Percentiles rank a stretch among this genome's conserved stretches.
phyloP scores from a whole-genome alignment of 1,140 invertebrate species.

The Heterodera schachtii region DNA sequence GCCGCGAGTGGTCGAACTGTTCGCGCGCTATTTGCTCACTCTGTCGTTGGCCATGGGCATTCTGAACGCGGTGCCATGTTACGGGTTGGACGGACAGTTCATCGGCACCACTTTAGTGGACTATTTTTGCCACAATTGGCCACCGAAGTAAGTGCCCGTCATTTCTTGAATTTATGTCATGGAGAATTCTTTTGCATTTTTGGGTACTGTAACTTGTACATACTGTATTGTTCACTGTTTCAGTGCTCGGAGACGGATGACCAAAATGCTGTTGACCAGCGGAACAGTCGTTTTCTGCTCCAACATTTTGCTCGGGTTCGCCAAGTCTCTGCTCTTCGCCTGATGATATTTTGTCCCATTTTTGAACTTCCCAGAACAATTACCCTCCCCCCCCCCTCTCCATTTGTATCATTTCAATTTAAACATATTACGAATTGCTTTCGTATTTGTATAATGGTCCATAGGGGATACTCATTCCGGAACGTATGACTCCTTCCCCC shows the following conservation, averaged over 20 bases:
- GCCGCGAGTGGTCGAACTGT: slow-evolving; percentile 48
- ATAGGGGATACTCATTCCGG: too few species aligned
- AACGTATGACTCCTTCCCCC: too few species aligned
- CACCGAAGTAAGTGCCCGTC: slow-evolving; percentile 19
- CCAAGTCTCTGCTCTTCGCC: slow-evolving; percentile 37
- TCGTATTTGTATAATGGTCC: too few species aligned
- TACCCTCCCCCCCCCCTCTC: too few species aligned
- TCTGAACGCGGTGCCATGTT: slow-evolving; percentile 88
- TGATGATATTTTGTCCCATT: too few species aligned
- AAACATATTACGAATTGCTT: too few species aligned
- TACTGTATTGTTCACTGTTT: slow-evolving; percentile 30
- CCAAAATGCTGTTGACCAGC: slow-evolving; percentile 33
- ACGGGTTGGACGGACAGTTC: slow-evolving; percentile 80
- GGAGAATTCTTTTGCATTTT: too few species aligned
- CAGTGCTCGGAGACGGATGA: slow-evolving; percentile 41
- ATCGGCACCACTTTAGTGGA: slow-evolving; percentile 59
- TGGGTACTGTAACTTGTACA: neutral
- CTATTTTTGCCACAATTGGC: slow-evolving; percentile 43
- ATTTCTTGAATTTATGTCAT: neutral
- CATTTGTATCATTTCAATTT: too few species aligned
- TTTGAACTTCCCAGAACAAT: too few species aligned
- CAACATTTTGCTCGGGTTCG: slow-evolving; percentile 51
- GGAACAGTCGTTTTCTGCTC: slow-evolving; percentile 48
- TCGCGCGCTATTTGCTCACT: slow-evolving; percentile 75
- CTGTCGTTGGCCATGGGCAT: slow-evolving; percentile 87